phyloP scores from a whole-genome alignment of 2,888 invertebrate species.

The Macrophya alboannulata region DNA sequence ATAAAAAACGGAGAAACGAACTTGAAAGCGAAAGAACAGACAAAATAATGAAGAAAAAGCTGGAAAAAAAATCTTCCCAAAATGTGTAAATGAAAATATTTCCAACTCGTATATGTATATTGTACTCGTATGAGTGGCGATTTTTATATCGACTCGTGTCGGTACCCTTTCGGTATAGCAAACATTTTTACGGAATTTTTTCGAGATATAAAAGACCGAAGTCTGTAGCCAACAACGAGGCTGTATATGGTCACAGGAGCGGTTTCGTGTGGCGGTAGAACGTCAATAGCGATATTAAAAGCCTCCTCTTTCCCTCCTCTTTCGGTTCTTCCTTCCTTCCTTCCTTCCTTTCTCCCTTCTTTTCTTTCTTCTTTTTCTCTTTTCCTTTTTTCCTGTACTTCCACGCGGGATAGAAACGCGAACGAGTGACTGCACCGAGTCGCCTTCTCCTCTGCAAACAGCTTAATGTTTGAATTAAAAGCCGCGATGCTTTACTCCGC shows the following conservation, averaged over 20 bases:
- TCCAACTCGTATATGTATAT: neutral
- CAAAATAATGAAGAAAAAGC: no score
- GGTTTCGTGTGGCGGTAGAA: conserved; percentile 3
- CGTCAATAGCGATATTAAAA: conserved; percentile 45
- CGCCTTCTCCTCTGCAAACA: conserved; percentile 10
- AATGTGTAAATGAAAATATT: neutral
- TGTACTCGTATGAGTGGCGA: no score
- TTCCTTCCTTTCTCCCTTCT: neutral
- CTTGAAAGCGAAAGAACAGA: no score
- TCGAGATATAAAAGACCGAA: neutral
- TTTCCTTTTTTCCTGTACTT: neutral
- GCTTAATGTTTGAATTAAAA: conserved; percentile 45
- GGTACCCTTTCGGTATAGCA: neutral
- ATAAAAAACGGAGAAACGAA: no score
- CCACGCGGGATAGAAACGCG: neutral
- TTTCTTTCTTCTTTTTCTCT: neutral
- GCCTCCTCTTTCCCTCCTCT: neutral
- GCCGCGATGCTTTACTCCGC: conserved; percentile 13
- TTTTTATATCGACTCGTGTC: neutral
- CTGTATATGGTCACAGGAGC: neutral
- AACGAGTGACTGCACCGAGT: neutral
- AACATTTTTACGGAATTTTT: neutral
- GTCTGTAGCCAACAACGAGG: neutral
- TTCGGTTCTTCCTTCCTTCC: neutral
- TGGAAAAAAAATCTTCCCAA: neutral